Evolutionary conservation across 2,888 invertebrate species (phyloP).

Genomic region (Trachelus troglodyta): DNA sequence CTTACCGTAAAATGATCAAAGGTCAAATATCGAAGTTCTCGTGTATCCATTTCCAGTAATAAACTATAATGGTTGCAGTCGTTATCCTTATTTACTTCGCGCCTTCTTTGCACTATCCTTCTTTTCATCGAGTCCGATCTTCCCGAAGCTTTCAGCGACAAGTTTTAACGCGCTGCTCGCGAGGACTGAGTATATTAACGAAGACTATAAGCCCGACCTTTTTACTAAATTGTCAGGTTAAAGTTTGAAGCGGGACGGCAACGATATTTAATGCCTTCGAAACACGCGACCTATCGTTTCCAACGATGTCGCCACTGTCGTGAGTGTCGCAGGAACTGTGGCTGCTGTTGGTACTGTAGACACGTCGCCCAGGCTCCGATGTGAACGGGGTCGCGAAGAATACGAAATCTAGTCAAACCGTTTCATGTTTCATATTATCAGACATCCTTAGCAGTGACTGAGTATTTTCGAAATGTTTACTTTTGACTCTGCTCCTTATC

Average conservation of each 20-base stretch:
- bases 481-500: neutral
- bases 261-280: conserved; percentile 37
- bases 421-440: neutral
- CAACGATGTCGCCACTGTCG: neutral
- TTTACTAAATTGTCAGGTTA: conserved; percentile 34
- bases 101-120: neutral
- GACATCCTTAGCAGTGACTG: neutral
- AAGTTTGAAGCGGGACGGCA: conserved; percentile 21
- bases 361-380: neutral
- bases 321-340: neutral
- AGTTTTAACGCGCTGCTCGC: neutral
- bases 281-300: conserved; percentile 33
- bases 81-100: neutral
- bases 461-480: neutral
- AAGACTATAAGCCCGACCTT: conserved; percentile 19
- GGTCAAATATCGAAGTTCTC: neutral
- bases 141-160: neutral
- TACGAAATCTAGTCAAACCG: neutral
- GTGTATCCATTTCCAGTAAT: neutral
- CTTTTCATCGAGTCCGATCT: neutral
- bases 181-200: neutral
- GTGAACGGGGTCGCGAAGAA: neutral
- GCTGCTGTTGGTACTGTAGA: neutral
- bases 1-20: neutral
- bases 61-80: neutral